phyloP scores from a whole-genome alignment of 2,113 vertebrate genomes.

The Oryzias curvinotus region DNA sequence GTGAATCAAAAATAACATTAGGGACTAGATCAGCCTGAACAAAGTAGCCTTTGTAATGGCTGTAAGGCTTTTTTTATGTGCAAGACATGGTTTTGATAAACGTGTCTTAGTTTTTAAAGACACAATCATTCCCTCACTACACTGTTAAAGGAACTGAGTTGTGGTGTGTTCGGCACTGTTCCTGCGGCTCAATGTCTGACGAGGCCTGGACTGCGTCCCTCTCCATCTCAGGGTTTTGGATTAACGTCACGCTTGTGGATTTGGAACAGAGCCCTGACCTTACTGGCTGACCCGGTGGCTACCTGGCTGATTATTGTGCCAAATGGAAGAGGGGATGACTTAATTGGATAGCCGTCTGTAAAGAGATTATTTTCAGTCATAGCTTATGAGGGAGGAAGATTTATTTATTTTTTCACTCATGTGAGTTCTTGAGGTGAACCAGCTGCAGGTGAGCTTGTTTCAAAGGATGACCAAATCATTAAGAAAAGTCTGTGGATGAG shows the following conservation, averaged over 20 bases:
- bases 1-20: no score
- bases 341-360: constrained; percentile 30
- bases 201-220: constrained; percentile 9
- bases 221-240: constrained; percentile 17
- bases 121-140: no score
- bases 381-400: background rate
- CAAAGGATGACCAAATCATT: constrained; percentile 4
- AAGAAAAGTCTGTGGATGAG: constrained; percentile 10
- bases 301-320: constrained; percentile 26
- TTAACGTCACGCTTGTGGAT: constrained; percentile 29
- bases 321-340: constrained; percentile 17
- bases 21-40: no score
- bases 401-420: constrained; percentile 17
- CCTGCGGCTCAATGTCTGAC: background rate
- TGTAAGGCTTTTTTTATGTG: no score
- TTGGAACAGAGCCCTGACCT: constrained; percentile 25
- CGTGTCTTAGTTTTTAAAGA: no score
- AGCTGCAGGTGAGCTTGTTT: constrained; percentile 14
- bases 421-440: constrained; percentile 18
- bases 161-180: background rate
- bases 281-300: constrained; percentile 27
- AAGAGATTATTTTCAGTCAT: constrained; percentile 21
- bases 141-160: no score
- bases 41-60: no score
- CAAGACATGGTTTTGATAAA: no score